Evolutionary conservation across 2,797 vertebrate genomes (phyloP).

Genomic region (Discoglossus pictus): DNA sequence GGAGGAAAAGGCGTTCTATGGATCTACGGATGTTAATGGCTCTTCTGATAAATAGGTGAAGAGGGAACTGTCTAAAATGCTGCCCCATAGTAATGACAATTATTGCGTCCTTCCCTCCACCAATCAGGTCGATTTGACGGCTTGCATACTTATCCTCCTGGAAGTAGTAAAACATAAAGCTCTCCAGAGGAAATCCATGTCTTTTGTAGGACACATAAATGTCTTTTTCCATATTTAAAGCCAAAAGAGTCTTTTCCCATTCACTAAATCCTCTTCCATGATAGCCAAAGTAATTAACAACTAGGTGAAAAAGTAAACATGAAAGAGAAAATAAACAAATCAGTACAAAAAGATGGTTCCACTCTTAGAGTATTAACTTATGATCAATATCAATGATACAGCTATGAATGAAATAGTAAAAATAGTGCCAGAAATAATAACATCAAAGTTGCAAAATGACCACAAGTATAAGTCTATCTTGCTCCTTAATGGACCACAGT

Average conservation of each 20-base stretch:
- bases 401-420: too few relatives aligned
- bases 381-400: too few relatives aligned
- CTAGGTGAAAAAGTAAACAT: too few relatives aligned
- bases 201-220: constrained; percentile 33
- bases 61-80: constrained; percentile 50
- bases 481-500: too few relatives aligned
- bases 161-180: background rate
- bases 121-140: constrained; percentile 32
- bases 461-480: too few relatives aligned
- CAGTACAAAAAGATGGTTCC: too few relatives aligned
- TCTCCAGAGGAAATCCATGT: constrained; percentile 18
- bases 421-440: too few relatives aligned
- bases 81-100: constrained; percentile 46
- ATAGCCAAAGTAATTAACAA: constrained; percentile 29
- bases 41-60: constrained; percentile 49
- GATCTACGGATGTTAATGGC: constrained; percentile 39
- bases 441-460: too few relatives aligned
- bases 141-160: constrained; percentile 47
- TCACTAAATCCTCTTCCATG: background rate
- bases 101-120: constrained; percentile 31
- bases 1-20: constrained; percentile 41
- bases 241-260: constrained; percentile 23
- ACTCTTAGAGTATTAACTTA: too few relatives aligned
- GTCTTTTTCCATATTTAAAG: constrained; percentile 26
- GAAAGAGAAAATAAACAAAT: too few relatives aligned